A percentile compares a stretch with the other conserved stretches of the same genome.
Conservation (phyloP, 35 echinoderm and acorn worm species). For the Chiridota heheva region DNA sequence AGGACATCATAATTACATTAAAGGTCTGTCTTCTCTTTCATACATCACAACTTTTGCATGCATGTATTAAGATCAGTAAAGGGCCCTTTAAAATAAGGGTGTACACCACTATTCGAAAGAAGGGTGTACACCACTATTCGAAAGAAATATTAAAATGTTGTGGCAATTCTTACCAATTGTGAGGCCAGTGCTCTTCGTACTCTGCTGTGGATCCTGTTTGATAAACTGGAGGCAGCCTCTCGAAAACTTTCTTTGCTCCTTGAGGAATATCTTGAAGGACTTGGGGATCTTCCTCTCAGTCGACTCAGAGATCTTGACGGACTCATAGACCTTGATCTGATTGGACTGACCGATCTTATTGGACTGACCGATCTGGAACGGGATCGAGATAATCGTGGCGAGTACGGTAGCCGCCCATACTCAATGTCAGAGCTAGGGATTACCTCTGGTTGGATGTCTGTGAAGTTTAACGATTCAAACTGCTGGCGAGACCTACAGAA, state of each 20-base stretch:
- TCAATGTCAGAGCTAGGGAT: slow-evolving; percentile 44
- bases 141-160: too few species aligned
- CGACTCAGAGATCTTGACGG: not conserved
- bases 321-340: too few species aligned
- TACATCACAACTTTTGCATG: too few species aligned
- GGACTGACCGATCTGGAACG: too few species aligned
- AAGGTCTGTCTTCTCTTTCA: too few species aligned
- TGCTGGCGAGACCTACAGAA: slow-evolving; percentile 30
- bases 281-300: slow-evolving; percentile 46
- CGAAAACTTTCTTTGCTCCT: slow-evolving; percentile 24
- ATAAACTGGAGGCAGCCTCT: slow-evolving; percentile 13
- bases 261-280: slow-evolving; percentile 39
- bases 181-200: slow-evolving; percentile 66
- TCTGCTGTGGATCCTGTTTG: slow-evolving; percentile 56
- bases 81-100: too few species aligned
- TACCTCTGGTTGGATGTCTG: not conserved
- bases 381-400: too few species aligned
- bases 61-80: too few species aligned
- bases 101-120: too few species aligned
- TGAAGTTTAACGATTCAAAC: slow-evolving; percentile 45
- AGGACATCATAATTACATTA: too few species aligned
- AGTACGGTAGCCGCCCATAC: slow-evolving; percentile 82
- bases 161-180: slow-evolving; percentile 85
- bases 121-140: too few species aligned
- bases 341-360: too few species aligned